Evolutionary conservation across 1,140 invertebrate genomes (phyloP), one percentile per base, ranked within the genome.

Genomic region (Cydia splendana): DNA sequence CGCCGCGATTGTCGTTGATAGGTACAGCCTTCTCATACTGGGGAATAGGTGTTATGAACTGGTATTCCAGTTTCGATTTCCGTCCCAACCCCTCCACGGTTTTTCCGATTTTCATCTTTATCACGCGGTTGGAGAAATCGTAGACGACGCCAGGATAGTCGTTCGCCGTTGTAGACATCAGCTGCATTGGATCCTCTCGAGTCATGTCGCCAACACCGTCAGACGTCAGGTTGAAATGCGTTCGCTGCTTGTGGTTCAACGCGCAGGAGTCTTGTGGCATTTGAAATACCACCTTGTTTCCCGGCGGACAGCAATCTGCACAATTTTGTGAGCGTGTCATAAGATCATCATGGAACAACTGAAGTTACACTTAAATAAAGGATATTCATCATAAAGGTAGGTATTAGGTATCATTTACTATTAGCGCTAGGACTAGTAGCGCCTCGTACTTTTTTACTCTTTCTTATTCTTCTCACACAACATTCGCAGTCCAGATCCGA

Each of bases 241-340:
- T 82, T 28, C 88, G 85, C 77, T 92, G 88, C 71, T 87, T 90
- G 78, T 93, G 91, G 48, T 84, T 84, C 75, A 79, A 80, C 7
- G 84, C 85, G 78, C 91, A 93, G 65, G 85, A 81, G 76, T 91
- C 88, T 75, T 81, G 81, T 18, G 91, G 90, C 77, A 92, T 82
- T 89, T 92, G 87, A 77, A 92, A 92, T 80, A 91, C 79, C 67
- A 92, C 86, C 83, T 89, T 91, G 82, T 92, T 92, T 79, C 91
- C 91, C 81, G 90, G 78, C 30, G 89, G 91, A 78, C 91, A 92
- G 89, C 89, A 92, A 91, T 91, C 89, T 91, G 88, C 76, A 85
- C 82, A 90, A 88, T 82, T 83, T 84, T 65, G 78, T 82, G 74
- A 79, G 73, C 24, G 18, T 76, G 65, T 83, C 67, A 81, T 67